Percentiles rank a stretch among this genome's conserved stretches.
Conservation (phyloP, 2,113 vertebrate genomes). For the Engraulis encrasicolus region DNA sequence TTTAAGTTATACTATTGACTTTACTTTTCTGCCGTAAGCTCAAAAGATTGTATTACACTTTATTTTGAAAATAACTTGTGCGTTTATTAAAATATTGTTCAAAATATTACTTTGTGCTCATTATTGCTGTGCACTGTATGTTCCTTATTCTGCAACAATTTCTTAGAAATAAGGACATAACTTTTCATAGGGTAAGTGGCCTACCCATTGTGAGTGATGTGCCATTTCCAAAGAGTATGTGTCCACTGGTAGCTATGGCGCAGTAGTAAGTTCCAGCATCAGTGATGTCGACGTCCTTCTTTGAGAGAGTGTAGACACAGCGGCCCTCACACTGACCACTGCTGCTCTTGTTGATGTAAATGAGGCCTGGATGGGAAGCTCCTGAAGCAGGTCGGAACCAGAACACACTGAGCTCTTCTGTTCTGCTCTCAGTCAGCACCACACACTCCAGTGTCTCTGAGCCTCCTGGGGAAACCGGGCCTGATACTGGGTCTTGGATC, state of each 20-base stretch:
- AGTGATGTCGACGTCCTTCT: neutral
- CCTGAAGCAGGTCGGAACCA: conserved; percentile 2
- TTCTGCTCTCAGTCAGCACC: neutral
- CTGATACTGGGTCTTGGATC: neutral
- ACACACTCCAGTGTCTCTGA: neutral
- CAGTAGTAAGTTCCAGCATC: conserved; percentile 1
- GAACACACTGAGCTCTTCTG: conserved; percentile 1
- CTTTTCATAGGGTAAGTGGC: neutral
- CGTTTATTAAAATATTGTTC: no score
- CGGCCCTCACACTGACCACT: neutral
- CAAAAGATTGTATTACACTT: no score
- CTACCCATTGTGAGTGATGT: neutral
- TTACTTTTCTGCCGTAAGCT: no score
- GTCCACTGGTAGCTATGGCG: neutral
- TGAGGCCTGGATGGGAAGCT: conserved; percentile 5
- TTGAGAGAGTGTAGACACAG: neutral
- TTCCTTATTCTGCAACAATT: no score
- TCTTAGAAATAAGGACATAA: neutral
- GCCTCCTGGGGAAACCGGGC: neutral
- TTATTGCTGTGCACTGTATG: no score
- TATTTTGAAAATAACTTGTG: no score
- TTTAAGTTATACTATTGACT: no score
- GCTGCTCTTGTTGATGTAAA: neutral
- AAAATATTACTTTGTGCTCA: no score
- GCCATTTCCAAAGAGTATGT: neutral